phyloP scores from a whole-genome alignment of 2,797 vertebrate genomes.

The Squalus acanthias region DNA sequence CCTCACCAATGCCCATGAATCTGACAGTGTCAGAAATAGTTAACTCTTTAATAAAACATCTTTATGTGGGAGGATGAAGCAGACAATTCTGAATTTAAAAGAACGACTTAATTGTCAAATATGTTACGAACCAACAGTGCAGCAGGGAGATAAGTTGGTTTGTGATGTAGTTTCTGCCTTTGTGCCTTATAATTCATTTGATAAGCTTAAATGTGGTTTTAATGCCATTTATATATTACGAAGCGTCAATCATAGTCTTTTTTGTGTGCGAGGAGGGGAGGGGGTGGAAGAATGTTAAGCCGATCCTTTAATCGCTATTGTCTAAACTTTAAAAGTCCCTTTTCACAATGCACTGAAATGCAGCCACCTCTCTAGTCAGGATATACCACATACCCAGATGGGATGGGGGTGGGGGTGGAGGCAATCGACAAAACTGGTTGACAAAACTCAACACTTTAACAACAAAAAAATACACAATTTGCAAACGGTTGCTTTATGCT shows the following conservation, averaged over 20 bases:
- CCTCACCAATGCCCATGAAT: background rate
- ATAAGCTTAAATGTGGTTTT: background rate
- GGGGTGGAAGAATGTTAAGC: background rate
- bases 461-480: background rate
- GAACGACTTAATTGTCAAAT: background rate
- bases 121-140: background rate
- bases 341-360: background rate
- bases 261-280: background rate
- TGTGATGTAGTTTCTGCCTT: background rate
- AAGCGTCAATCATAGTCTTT: background rate
- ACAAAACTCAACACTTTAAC: background rate
- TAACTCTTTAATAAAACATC: background rate
- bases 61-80: background rate
- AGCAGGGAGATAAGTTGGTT: background rate
- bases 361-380: background rate
- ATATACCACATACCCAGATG: background rate
- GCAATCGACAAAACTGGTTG: background rate
- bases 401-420: background rate
- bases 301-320: background rate
- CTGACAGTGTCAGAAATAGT: background rate
- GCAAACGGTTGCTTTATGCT: no score
- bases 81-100: background rate
- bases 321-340: slow-evolving; percentile 10
- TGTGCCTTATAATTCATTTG: no score
- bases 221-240: background rate